Evolutionary conservation across 2,797 vertebrate genomes (phyloP).

Genomic region (Coilia nasus): DNA sequence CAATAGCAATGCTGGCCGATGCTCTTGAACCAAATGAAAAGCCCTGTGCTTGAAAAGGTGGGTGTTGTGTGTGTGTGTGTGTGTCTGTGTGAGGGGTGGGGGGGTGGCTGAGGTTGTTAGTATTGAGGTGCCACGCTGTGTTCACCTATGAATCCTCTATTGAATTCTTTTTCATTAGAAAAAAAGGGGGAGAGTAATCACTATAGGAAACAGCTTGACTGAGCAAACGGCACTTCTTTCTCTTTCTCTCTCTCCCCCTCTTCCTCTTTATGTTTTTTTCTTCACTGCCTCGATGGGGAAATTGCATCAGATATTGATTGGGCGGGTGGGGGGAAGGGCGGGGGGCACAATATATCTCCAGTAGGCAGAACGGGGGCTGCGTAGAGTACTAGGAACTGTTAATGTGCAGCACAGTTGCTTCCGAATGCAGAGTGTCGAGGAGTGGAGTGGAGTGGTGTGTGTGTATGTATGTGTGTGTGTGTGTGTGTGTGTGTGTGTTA

Average conservation of each 20-base stretch:
- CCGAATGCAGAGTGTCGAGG: background rate
- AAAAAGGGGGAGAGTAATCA: slow-evolving; percentile 54
- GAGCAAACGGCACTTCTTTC: slow-evolving; percentile 71
- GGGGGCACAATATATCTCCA: slow-evolving; percentile 63
- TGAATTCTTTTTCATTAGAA: slow-evolving; percentile 45
- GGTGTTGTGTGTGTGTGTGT: slow-evolving; percentile 10
- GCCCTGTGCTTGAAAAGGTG: slow-evolving; percentile 47
- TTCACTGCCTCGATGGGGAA: slow-evolving; percentile 58
- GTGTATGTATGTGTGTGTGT: too few species aligned
- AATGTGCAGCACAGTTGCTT: slow-evolving; percentile 22
- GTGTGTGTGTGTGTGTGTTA: too few species aligned
- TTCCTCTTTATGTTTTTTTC: slow-evolving; percentile 63
- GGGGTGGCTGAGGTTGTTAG: slow-evolving; percentile 31
- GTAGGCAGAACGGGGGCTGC: slow-evolving; percentile 47
- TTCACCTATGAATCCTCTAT: slow-evolving; percentile 62
- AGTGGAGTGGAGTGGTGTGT: too few species aligned
- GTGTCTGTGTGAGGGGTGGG: slow-evolving; percentile 10
- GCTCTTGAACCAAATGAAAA: slow-evolving; percentile 18
- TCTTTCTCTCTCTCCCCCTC: slow-evolving; percentile 54
- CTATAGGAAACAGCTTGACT: slow-evolving; percentile 65
- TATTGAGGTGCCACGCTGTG: slow-evolving; percentile 62
- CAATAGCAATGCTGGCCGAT: background rate
- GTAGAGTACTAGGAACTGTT: slow-evolving; percentile 22
- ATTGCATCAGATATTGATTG: slow-evolving; percentile 76
- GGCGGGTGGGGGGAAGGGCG: slow-evolving; percentile 17